These are phyloP conservation scores for Heliconius nattereri DNA, from an alignment of 1,140 invertebrate species.

Conservation along the genomic window DNA sequence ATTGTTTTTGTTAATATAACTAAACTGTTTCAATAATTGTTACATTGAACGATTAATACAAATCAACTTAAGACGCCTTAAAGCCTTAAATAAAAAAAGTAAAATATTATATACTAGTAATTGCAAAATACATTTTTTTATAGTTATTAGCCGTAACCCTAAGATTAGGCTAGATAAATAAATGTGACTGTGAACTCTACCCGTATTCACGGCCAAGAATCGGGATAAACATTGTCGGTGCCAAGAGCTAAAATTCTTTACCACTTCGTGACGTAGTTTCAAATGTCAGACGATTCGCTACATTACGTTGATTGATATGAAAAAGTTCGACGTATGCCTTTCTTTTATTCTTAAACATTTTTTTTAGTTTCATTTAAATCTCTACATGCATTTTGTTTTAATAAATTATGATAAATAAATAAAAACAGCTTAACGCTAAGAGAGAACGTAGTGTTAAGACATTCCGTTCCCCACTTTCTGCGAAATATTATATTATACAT, in stretches of 20 bases:
- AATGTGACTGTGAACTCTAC: slow-evolving; percentile 58
- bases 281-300: slow-evolving; percentile 21
- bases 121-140: neutral
- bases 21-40: no score
- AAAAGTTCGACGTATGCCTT: neutral
- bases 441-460: no score
- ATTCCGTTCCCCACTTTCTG: no score
- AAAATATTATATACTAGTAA: neutral
- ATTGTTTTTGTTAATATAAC: no score
- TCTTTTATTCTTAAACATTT: neutral
- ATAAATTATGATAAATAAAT: neutral
- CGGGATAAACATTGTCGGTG: slow-evolving; percentile 56
- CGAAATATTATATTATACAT: no score
- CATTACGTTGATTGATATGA: slow-evolving; percentile 17
- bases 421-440: no score
- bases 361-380: neutral
- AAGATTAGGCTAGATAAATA: slow-evolving; percentile 44
- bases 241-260: slow-evolving; percentile 54
- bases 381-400: neutral
- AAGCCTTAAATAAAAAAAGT: neutral
- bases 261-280: slow-evolving; percentile 49
- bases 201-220: slow-evolving; percentile 54
- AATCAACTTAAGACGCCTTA: neutral
- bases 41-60: neutral
- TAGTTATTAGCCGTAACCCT: slow-evolving; percentile 30